Evolutionary conservation across 23 tunicate species (phyloP).

Genomic region (Ascidia mentula): DNA sequence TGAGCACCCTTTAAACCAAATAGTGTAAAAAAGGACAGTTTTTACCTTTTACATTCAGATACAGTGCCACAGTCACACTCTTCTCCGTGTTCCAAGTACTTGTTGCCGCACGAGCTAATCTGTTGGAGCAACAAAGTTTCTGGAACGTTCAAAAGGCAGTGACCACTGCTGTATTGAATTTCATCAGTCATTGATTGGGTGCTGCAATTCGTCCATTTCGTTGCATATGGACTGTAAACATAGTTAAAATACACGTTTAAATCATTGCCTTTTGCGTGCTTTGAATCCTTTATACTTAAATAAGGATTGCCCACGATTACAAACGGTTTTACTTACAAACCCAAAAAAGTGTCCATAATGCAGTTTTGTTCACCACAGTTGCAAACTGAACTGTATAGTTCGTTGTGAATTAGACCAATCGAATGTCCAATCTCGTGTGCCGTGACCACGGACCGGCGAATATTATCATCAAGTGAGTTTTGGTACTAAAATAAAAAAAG

Average conservation of each 20-base stretch:
- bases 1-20: too few relatives aligned
- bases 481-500: neutral
- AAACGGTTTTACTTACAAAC: neutral
- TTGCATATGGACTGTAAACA: neutral
- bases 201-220: constrained; percentile 1
- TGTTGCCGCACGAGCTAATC: neutral
- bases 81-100: neutral
- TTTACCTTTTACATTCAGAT: neutral
- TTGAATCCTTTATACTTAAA: too few relatives aligned
- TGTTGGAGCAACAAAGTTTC: neutral
- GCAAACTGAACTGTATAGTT: neutral
- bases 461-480: neutral
- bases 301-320: too few relatives aligned
- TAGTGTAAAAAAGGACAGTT: too few relatives aligned
- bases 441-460: neutral
- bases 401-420: neutral
- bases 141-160: neutral
- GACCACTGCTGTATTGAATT: neutral
- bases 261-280: too few relatives aligned
- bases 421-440: neutral
- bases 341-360: neutral
- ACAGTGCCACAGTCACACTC: neutral
- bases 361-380: neutral
- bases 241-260: neutral
- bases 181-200: neutral